These are phyloP conservation scores for Nomada fucata DNA, from an alignment of 2,888 invertebrate species.

Conservation along the genomic window DNA sequence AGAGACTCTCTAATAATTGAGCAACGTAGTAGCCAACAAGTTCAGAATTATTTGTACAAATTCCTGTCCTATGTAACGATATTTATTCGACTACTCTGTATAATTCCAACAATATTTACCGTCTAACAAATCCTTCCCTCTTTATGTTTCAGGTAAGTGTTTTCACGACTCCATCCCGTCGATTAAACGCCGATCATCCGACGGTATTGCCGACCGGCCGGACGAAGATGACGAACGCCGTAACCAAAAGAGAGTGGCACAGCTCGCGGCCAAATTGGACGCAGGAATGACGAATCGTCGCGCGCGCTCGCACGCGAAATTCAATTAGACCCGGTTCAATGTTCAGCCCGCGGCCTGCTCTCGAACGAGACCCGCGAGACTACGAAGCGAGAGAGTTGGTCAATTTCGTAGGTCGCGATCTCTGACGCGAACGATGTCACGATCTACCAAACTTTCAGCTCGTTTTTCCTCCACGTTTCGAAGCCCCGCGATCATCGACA, in stretches of 20 bases:
- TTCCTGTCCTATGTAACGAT: too few species aligned
- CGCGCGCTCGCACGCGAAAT: constrained; percentile 67
- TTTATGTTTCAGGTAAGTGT: constrained; percentile 71
- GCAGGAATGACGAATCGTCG: constrained; percentile 72
- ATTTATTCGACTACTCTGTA: background rate
- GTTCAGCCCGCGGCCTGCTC: constrained; percentile 64
- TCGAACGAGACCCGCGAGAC: constrained; percentile 67
- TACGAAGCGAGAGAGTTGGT: constrained; percentile 18
- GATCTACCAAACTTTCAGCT: constrained; percentile 38
- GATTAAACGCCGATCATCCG: constrained; percentile 51
- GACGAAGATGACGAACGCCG: constrained; percentile 68
- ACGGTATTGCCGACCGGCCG: constrained; percentile 54
- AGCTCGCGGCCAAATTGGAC: constrained; percentile 71
- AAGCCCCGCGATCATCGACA: constrained; percentile 47
- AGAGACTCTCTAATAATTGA: too few species aligned
- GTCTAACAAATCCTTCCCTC: constrained; percentile 24
- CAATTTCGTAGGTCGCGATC: constrained; percentile 53
- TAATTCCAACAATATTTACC: background rate
- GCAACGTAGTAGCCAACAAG: too few species aligned
- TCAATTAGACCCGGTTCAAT: constrained; percentile 71
- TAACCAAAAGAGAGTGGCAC: constrained; percentile 66
- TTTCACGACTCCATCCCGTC: constrained; percentile 16
- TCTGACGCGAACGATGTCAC: constrained; percentile 45
- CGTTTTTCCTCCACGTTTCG: constrained; percentile 43
- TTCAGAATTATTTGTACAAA: too few species aligned